Conservation (phyloP, 2,113 vertebrate species). For the Procavia capensis region DNA sequence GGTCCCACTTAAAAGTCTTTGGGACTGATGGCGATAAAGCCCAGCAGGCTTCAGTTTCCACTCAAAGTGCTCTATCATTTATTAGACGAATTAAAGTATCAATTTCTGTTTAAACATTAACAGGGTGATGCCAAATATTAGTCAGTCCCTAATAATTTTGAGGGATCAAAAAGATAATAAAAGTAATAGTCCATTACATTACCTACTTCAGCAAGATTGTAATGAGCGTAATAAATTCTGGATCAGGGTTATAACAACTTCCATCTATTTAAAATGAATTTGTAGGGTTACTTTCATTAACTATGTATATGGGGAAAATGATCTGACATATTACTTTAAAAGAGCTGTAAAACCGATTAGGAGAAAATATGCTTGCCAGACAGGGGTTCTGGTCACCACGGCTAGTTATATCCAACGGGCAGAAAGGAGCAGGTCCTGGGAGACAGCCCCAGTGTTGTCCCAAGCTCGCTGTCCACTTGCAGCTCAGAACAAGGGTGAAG, state of each 20-base stretch:
- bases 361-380: slow-evolving; percentile 90
- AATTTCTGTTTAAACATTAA: slow-evolving; percentile 93
- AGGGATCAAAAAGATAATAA: slow-evolving; percentile 94
- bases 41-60: slow-evolving; percentile 80
- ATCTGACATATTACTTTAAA: slow-evolving; percentile 93
- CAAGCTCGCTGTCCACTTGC: background rate
- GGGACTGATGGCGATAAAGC: slow-evolving; percentile 77
- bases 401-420: slow-evolving; percentile 76
- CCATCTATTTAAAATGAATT: slow-evolving; percentile 94
- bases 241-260: slow-evolving; percentile 93
- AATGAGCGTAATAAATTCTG: slow-evolving; percentile 93
- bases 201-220: slow-evolving; percentile 94
- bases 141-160: slow-evolving; percentile 93
- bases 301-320: slow-evolving; percentile 92
- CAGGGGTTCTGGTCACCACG: slow-evolving; percentile 81
- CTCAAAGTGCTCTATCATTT: slow-evolving; percentile 83
- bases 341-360: slow-evolving; percentile 92
- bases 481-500: background rate
- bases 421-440: background rate
- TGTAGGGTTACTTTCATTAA: slow-evolving; percentile 94
- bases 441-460: background rate
- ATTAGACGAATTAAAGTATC: slow-evolving; percentile 89
- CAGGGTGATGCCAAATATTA: slow-evolving; percentile 92
- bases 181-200: slow-evolving; percentile 95
- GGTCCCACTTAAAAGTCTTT: slow-evolving; percentile 83